These are phyloP conservation scores for Osmerus mordax DNA, from an alignment of 2,113 vertebrate genomes.

Conservation along the genomic window DNA sequence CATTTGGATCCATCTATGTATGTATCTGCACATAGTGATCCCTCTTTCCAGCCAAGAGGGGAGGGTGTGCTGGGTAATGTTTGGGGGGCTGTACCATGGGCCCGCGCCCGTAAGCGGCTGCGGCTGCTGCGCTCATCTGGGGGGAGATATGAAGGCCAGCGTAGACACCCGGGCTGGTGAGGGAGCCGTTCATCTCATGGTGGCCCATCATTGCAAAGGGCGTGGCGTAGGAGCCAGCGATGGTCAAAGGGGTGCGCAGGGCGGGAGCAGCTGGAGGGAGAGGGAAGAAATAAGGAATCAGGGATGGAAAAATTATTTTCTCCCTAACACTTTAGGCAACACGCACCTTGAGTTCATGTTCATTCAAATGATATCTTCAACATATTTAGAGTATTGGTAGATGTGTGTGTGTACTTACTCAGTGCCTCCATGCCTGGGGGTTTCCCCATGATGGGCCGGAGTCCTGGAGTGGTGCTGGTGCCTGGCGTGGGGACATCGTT, in stretches of 20 bases:
- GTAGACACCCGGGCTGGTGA: constrained; percentile 86
- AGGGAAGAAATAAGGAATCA: background rate
- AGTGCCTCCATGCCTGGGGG: constrained; percentile 85
- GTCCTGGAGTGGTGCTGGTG: constrained; percentile 89
- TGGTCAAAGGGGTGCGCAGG: constrained; percentile 85
- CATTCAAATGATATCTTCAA: background rate
- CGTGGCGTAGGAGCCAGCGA: constrained; percentile 82
- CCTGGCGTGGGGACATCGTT: constrained; percentile 90
- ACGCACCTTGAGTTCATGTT: too few species aligned
- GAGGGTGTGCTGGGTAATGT: background rate
- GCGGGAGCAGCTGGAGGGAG: constrained; percentile 73
- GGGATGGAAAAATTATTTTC: background rate
- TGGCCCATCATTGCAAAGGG: constrained; percentile 97
- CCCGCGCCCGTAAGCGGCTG: constrained; percentile 85
- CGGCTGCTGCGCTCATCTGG: constrained; percentile 87
- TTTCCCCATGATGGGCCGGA: constrained; percentile 86
- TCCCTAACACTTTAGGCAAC: too few species aligned
- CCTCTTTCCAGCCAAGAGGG: background rate
- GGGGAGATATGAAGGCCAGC: constrained; percentile 87
- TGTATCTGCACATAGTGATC: too few species aligned
- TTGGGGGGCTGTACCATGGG: constrained; percentile 83
- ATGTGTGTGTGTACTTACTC: constrained; percentile 39
- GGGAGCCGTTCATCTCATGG: constrained; percentile 93
- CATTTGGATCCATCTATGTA: too few species aligned
- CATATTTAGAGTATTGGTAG: background rate